A percentile compares a stretch with the other conserved stretches of the same genome.
Conservation (phyloP, 2,797 vertebrate genomes). For the Microctenopoma stevenorrisi region DNA sequence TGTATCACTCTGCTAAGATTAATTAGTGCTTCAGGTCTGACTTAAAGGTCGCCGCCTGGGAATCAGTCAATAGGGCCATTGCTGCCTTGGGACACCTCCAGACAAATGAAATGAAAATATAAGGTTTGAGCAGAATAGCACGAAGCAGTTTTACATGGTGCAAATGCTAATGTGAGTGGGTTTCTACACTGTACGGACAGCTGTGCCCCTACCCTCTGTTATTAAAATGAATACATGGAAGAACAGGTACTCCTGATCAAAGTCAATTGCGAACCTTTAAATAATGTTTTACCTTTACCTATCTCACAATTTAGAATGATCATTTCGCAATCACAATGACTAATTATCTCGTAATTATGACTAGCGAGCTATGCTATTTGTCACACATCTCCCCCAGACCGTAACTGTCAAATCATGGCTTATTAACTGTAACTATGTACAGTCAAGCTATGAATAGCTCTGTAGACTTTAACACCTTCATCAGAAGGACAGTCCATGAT, state of each 20-base stretch:
- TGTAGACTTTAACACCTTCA: no score
- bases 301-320: no score
- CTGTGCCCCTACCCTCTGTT: background rate
- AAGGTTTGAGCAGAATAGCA: conserved; percentile 21
- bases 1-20: conserved; percentile 66
- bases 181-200: background rate
- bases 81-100: conserved; percentile 46
- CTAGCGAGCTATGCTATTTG: background rate
- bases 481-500: no score
- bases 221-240: background rate
- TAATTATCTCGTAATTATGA: background rate
- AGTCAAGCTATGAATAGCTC: no score
- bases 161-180: background rate
- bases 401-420: no score
- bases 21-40: conserved; percentile 67
- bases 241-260: background rate
- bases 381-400: background rate
- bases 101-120: conserved; percentile 65
- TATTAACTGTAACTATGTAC: no score
- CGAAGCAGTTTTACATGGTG: conserved; percentile 16
- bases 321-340: background rate
- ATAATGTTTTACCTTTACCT: no score
- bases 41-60: conserved; percentile 64
- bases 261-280: background rate
- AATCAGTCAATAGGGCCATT: conserved; percentile 59